Percentiles rank a stretch among this genome's conserved stretches.
Conservation (phyloP, 2,888 invertebrate species). For the Drosophila falleni region DNA sequence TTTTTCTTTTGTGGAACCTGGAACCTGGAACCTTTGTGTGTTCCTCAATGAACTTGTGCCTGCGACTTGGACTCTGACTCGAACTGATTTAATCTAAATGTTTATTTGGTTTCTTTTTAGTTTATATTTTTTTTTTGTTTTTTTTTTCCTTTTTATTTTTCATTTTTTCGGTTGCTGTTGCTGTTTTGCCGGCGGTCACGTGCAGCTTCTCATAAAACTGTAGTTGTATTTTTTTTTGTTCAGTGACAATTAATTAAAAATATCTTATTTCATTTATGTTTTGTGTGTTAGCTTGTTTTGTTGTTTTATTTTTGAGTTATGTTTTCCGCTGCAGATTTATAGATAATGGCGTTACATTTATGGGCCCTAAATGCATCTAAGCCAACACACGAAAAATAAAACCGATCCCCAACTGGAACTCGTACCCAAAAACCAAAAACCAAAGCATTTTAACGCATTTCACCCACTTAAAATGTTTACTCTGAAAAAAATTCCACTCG, state of each 20-base stretch:
- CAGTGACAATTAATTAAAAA: constrained; percentile 79
- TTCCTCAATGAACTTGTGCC: constrained; percentile 74
- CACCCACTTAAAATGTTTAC: constrained; percentile 17
- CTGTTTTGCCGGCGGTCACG: constrained; percentile 64
- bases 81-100: constrained; percentile 74
- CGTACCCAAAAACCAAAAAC: not conserved
- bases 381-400: constrained; percentile 6
- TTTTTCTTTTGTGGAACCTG: constrained; percentile 4
- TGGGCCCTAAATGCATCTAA: constrained; percentile 60
- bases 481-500: not conserved
- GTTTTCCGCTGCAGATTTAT: constrained; percentile 81
- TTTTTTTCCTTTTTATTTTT: not conserved
- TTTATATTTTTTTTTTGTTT: constrained; percentile 38
- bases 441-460: not conserved
- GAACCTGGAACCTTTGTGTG: constrained; percentile 24
- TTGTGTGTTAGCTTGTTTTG: constrained; percentile 46
- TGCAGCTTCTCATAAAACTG: constrained; percentile 67
- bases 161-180: constrained; percentile 29
- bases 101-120: constrained; percentile 61
- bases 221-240: constrained; percentile 42
- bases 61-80: constrained; percentile 34
- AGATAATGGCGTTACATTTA: constrained; percentile 78
- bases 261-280: constrained; percentile 78
- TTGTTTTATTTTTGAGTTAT: constrained; percentile 77
- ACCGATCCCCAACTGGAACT: not conserved